A percentile compares a stretch with the other conserved stretches of the same genome.
These are phyloP conservation scores for Nephrotoma appendiculata DNA, from an alignment of 2,888 invertebrate species.

Conservation along the genomic window DNA sequence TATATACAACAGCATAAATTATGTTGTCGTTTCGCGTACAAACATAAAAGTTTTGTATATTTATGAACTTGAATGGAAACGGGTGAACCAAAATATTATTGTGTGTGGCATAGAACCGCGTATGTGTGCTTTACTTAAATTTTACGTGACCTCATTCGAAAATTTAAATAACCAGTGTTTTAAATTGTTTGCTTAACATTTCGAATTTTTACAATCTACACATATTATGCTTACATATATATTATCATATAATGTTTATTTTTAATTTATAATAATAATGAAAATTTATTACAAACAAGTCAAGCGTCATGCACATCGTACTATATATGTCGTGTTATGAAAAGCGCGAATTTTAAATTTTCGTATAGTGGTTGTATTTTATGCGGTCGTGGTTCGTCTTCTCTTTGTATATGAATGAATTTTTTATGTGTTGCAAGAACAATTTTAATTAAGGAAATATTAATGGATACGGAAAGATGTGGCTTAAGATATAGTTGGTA, in stretches of 20 bases:
- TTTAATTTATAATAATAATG: neutral
- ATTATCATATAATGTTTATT: neutral
- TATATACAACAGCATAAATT: neutral
- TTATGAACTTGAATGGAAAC: neutral
- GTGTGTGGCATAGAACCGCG: neutral
- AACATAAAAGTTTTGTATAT: neutral
- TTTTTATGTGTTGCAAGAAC: neutral
- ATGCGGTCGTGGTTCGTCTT: neutral
- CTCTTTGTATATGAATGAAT: neutral
- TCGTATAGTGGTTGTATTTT: neutral
- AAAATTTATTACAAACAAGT: neutral
- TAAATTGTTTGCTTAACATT: neutral
- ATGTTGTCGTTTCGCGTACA: neutral
- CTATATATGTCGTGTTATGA: neutral
- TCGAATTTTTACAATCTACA: neutral
- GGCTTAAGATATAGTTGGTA: neutral
- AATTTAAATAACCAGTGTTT: neutral
- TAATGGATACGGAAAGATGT: neutral
- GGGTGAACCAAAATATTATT: neutral
- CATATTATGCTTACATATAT: neutral
- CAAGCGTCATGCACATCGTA: neutral
- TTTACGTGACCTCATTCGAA: neutral
- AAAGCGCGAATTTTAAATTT: neutral
- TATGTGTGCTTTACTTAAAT: neutral
- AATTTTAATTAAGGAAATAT: neutral